Conservation (phyloP, 2,113 vertebrate genomes). For the Aspidoscelis tigris region DNA sequence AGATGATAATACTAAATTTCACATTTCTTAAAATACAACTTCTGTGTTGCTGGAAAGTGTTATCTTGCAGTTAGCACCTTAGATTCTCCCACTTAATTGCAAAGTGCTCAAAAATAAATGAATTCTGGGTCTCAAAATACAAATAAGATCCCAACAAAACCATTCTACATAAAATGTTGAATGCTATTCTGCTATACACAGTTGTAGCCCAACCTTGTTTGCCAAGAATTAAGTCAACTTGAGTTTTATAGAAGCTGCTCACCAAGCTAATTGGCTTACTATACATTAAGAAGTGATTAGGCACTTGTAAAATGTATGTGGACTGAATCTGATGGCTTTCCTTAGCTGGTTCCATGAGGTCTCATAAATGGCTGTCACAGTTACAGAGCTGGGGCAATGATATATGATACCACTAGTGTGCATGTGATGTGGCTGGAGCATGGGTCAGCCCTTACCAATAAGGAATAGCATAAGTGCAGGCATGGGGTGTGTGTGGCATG, state of each 20-base stretch:
- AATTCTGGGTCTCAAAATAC: neutral
- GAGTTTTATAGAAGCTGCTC: neutral
- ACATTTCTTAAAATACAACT: neutral
- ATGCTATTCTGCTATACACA: neutral
- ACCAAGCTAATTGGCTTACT: neutral
- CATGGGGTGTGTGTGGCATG: too few species aligned
- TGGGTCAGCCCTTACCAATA: too few species aligned
- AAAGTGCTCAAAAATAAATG: neutral
- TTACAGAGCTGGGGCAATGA: too few species aligned
- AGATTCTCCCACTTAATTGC: neutral
- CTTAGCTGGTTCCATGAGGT: too few species aligned
- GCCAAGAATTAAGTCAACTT: neutral
- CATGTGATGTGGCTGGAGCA: too few species aligned
- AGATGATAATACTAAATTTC: neutral
- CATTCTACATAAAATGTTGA: neutral
- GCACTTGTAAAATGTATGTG: neutral
- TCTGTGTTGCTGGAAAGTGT: neutral
- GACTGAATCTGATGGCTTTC: too few species aligned
- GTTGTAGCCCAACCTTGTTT: neutral
- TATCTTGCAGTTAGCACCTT: neutral
- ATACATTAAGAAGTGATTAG: neutral
- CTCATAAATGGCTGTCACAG: too few species aligned
- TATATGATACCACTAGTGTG: too few species aligned
- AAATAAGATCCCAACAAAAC: neutral
- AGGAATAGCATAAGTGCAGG: too few species aligned